These are phyloP conservation scores for Pachypeltis micranthus DNA, from an alignment of 1,140 invertebrate species.

Conservation along the genomic window DNA sequence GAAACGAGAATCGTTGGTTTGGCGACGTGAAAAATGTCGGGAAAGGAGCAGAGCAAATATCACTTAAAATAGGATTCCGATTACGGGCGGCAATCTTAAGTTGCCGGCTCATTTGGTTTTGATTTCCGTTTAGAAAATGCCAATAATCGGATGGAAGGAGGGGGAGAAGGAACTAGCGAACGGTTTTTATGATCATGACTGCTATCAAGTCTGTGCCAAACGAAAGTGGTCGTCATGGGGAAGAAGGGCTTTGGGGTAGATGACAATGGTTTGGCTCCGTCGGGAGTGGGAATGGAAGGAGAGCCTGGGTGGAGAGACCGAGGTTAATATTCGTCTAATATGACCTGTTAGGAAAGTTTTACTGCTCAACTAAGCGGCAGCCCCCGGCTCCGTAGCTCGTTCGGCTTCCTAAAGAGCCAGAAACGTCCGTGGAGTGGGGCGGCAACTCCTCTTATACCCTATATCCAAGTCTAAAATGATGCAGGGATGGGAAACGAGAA, in stretches of 20 bases:
- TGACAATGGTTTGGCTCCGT: too few species aligned
- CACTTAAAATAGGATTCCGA: slow-evolving; percentile 1
- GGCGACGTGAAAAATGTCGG: background rate
- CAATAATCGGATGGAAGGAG: slow-evolving; percentile 2
- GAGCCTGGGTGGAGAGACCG: background rate
- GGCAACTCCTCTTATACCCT: too few species aligned
- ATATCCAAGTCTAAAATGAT: too few species aligned
- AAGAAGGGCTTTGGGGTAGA: too few species aligned
- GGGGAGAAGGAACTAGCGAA: too few species aligned
- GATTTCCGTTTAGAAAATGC: background rate
- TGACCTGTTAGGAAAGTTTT: slow-evolving; percentile 11
- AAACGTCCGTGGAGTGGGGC: background rate
- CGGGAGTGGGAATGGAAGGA: background rate
- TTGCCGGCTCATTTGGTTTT: slow-evolving; percentile 4
- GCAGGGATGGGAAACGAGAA: too few species aligned
- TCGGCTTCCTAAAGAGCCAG: background rate
- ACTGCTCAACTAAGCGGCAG: background rate
- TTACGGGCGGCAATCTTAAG: background rate
- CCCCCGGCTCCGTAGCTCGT: background rate
- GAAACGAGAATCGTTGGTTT: background rate
- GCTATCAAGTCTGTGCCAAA: background rate
- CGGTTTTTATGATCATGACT: background rate
- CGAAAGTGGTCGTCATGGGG: too few species aligned
- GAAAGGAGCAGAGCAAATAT: background rate
- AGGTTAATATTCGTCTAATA: slow-evolving; percentile 8